Evolutionary conservation across 2,113 vertebrate genomes (phyloP).

Genomic region (Oostethus manadensis): DNA sequence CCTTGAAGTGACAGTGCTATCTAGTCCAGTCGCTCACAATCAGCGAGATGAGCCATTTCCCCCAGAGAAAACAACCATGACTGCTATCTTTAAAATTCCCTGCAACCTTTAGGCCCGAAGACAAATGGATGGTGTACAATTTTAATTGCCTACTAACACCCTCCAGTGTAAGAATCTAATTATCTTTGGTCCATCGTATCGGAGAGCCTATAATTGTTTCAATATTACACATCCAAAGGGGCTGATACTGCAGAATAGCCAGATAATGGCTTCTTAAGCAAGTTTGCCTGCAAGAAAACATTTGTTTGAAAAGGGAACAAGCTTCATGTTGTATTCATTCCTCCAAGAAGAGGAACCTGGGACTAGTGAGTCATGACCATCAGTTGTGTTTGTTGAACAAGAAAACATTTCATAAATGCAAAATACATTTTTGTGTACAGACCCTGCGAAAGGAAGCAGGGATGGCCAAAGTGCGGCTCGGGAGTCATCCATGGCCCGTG

Average conservation of each 20-base stretch:
- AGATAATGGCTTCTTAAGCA: conserved; percentile 75
- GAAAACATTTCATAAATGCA: conserved; percentile 28
- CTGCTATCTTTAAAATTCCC: conserved; percentile 62
- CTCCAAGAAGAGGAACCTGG: conserved; percentile 57
- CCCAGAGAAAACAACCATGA: conserved; percentile 56
- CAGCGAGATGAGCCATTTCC: conserved; percentile 30
- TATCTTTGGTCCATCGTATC: conserved; percentile 77
- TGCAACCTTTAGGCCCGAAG: conserved; percentile 68
- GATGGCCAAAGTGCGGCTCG: no score
- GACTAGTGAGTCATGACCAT: conserved; percentile 16
- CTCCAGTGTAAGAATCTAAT: conserved; percentile 77
- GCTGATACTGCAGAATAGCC: conserved; percentile 72
- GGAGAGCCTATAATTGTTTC: conserved; percentile 75
- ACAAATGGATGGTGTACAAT: conserved; percentile 73
- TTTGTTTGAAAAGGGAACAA: conserved; percentile 48
- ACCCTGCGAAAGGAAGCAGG: no score
- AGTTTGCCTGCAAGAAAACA: conserved; percentile 67
- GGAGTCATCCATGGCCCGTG: no score
- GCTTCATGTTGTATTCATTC: conserved; percentile 66
- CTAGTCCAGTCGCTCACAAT: conserved; percentile 40
- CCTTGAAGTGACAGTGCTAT: conserved; percentile 54
- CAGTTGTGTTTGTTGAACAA: conserved; percentile 45
- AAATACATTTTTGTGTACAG: conserved; percentile 18
- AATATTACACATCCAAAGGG: conserved; percentile 71
- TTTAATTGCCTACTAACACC: conserved; percentile 75